These are phyloP conservation scores for Venustoraphidia nigricollis DNA, from an alignment of 2,888 invertebrate genomes.

Conservation along the genomic window DNA sequence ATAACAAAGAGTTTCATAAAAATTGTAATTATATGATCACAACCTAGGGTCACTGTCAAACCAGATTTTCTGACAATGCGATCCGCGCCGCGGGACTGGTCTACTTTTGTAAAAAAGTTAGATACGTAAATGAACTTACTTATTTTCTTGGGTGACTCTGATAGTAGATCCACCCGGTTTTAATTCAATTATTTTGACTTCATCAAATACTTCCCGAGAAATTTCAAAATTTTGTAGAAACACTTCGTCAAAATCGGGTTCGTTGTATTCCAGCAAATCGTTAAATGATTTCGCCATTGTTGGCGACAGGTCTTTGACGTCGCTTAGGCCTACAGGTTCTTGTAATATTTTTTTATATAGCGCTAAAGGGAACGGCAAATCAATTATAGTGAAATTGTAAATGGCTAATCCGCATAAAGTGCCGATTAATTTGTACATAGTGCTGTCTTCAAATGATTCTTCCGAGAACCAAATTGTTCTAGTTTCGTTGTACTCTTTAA, in stretches of 20 bases:
- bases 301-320: constrained; percentile 72
- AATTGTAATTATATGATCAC: no score
- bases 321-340: constrained; percentile 60
- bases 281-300: constrained; percentile 61
- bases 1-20: no score
- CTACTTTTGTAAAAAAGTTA: no score
- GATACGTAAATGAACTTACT: constrained; percentile 33
- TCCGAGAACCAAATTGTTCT: constrained; percentile 87
- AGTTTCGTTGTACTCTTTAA: constrained; percentile 80
- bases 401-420: constrained; percentile 89
- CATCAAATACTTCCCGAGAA: constrained; percentile 65
- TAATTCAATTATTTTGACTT: constrained; percentile 51
- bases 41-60: no score
- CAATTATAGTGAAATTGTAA: constrained; percentile 92
- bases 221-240: constrained; percentile 78
- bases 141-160: constrained; percentile 73
- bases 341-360: constrained; percentile 87
- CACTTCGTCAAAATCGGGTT: constrained; percentile 67
- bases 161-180: constrained; percentile 64
- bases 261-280: constrained; percentile 65
- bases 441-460: constrained; percentile 62
- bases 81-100: no score
- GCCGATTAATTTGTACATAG: constrained; percentile 68
- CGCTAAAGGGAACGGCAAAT: constrained; percentile 87
- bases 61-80: no score